Conservation (phyloP, 2,113 vertebrate species). For the Vimba vimba region DNA sequence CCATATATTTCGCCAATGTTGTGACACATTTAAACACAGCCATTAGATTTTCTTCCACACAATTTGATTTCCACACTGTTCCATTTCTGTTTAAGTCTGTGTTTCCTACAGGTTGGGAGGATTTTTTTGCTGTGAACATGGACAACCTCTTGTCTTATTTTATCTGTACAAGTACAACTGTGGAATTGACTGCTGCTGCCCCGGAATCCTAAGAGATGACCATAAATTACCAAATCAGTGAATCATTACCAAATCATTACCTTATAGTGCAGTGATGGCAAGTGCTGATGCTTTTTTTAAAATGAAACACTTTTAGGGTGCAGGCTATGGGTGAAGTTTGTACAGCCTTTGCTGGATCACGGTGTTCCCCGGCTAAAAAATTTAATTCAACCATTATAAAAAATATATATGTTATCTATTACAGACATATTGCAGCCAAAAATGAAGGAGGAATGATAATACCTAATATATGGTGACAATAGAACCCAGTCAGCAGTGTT, state of each 20-base stretch:
- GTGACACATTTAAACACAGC: conserved; percentile 57
- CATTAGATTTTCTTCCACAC: conserved; percentile 57
- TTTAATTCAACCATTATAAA: background rate
- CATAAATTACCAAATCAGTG: conserved; percentile 66
- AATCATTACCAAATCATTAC: conserved; percentile 43
- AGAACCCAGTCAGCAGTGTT: background rate
- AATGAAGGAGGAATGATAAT: background rate
- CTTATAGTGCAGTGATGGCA: background rate
- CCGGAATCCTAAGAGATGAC: conserved; percentile 67
- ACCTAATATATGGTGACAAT: background rate
- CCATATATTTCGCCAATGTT: conserved; percentile 20
- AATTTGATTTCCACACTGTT: conserved; percentile 40
- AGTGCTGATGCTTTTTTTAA: background rate
- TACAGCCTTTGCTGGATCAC: background rate
- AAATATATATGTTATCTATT: background rate
- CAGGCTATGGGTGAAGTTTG: background rate
- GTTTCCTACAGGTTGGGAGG: background rate
- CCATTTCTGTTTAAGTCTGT: conserved; percentile 21
- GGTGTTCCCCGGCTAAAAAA: background rate
- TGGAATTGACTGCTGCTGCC: conserved; percentile 66
- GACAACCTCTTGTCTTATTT: conserved; percentile 60
- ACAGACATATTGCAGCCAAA: too few species aligned
- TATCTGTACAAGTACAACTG: conserved; percentile 54
- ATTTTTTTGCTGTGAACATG: conserved; percentile 15
- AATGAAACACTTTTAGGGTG: background rate